phyloP scores from a whole-genome alignment of 1,140 invertebrate species.

The Drosophila quadrilineata region DNA sequence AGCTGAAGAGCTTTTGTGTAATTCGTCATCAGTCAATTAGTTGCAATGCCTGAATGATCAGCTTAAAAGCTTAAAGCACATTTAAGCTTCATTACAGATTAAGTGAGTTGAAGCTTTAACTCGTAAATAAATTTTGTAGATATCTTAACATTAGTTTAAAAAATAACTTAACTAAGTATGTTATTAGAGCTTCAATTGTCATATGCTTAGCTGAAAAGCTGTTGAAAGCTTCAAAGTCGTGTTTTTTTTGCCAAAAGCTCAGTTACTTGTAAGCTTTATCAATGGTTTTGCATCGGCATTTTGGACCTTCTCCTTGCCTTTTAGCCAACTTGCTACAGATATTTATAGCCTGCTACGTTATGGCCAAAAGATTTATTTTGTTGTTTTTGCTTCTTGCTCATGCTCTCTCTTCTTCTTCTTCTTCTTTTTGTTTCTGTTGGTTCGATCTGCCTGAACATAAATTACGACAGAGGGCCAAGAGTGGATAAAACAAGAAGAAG shows the following conservation, averaged over 20 bases:
- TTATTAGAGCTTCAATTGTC: not conserved
- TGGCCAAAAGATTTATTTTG: conserved; percentile 64
- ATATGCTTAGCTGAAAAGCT: no score
- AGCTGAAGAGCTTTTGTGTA: no score
- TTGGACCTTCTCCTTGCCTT: conserved; percentile 31
- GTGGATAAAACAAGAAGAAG: conserved; percentile 1
- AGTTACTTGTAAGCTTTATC: conserved; percentile 18
- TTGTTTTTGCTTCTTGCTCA: no score
- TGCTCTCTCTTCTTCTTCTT: no score
- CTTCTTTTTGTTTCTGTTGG: no score
- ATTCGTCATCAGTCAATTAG: no score
- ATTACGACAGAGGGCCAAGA: conserved; percentile 42
- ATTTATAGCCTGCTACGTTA: conserved; percentile 40
- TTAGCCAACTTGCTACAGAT: conserved; percentile 26
- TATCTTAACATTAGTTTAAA: no score
- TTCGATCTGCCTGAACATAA: conserved; percentile 72
- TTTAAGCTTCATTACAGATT: not conserved
- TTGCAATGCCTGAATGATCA: not conserved
- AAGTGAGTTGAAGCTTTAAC: not conserved
- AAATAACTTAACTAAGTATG: no score
- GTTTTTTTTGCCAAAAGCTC: not conserved
- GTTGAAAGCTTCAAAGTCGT: not conserved
- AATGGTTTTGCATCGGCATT: conserved; percentile 16
- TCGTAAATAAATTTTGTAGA: no score
- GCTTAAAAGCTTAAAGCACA: not conserved